Evolutionary conservation across 2,888 invertebrate genomes (phyloP), one percentile per base, ranked within the genome.

Genomic region (Argynnis bischoffii): DNA sequence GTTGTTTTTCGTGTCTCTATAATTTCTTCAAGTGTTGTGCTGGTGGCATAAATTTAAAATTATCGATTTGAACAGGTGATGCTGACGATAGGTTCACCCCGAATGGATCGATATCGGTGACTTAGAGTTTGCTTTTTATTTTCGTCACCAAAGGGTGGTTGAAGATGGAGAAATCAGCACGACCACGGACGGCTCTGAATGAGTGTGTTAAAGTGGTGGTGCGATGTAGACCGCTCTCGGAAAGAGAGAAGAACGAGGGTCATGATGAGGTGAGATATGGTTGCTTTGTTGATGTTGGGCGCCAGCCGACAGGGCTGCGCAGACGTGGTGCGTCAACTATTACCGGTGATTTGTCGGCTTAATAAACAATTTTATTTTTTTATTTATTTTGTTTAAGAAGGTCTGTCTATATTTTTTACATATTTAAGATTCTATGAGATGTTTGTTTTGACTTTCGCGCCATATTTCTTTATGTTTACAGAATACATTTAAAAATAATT

Each of bases 191-290:
- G 73, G 91, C 93, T 75, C 91, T 93, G 72, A 96, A 96, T 84
- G 98, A 99, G 90, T 96, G 97, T 81, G 98, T 99, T 70, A 98
- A 98, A 92, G 99, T 99, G 74, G 97, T 99, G 75, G 99, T 99
- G 66, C 94, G 99, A 84, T 99, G 99, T 93, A 95, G 99, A 66
- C 99, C 99, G 51, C 95, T 99, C 92, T 98, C 97, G 78, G 95
- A 96, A 75, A 96, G 96, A 78, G 99, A 99, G 92, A 94, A 94
- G 50, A 89, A 93, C 50, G 95, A 95, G 79, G 96, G 96, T 26
- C 95, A 95, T 89, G 93, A 89, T 70, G 95, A 96, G 90, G 93
- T 93, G 79, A 86, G 87, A 68, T 53, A 59, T 64, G 69, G 69
- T 66, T 72, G 71, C 74, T 75, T 77, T 79, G 80, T 81, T 82